Evolutionary conservation across 2,113 vertebrate species (phyloP), one percentile per base, ranked within the genome.

Genomic region (Pholis gunnellus): DNA sequence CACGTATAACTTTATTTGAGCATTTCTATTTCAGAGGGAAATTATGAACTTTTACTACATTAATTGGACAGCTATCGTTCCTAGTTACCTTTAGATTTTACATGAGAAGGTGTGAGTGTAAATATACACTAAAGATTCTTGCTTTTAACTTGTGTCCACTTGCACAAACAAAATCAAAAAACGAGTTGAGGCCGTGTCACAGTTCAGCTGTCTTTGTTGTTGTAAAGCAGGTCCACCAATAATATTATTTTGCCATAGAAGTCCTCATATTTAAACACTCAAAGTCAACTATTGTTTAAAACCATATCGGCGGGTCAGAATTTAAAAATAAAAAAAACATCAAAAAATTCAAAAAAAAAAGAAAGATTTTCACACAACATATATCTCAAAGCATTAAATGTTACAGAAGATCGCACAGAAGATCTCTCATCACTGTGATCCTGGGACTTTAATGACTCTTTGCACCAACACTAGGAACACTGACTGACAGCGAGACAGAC

Each of bases 401-500:
- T 52, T 52, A n/a, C 50, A 52, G 50, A 52, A 52, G 20, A 4
- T 52, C 8, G 50, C 3, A 52, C 50, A 52, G 7, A 1, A 22
- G 50, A 22, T 52, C 18, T 52, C 50, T 22, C 9, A 20, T 50
- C 8, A 9, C 50, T 22, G 50, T 52, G 50, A 52, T 9, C 50
- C 20, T 22, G 46, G 17, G 46, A 48, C 44, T 17, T 15, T 46
- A 2, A 46, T 50, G 48, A 50, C 50, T 52, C 50, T 22, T 52
- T 52, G 20, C 20, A 0, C 7, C 50, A 22, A 52, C 50, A 22
- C 6, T 2, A 74, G 75, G 79, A 61, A 29, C 9, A 38, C 11
- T 67, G 44, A 52, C 38, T n/a, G 56, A 52, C 68, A 40, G n/a
- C 25, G 1, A 56, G 71, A 69, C 44, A 9, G 42, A 70, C 69